Evolutionary conservation across 2,113 vertebrate genomes (phyloP).

Genomic region (Stegastes partitus): DNA sequence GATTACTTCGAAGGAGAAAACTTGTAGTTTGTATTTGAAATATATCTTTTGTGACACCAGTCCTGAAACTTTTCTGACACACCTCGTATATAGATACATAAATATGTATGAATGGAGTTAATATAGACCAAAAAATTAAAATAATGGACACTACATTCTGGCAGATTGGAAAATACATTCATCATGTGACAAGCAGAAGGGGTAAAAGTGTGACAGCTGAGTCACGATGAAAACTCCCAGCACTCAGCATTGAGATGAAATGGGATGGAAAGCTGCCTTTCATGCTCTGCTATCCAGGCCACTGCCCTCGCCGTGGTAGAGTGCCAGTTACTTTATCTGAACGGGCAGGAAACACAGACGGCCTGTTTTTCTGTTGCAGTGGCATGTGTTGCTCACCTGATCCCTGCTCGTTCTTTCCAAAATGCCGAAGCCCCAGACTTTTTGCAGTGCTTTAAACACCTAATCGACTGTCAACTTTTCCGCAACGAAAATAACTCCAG

Average conservation of each 20-base stretch:
- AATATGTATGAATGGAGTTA: not conserved
- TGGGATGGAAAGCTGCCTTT: slow-evolving; percentile 75
- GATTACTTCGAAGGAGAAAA: too few relatives aligned
- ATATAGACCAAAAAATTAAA: not conserved
- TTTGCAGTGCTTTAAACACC: slow-evolving; percentile 6
- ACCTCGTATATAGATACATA: not conserved
- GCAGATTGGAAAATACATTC: not conserved
- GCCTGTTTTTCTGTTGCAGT: slow-evolving; percentile 30
- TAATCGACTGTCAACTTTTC: not conserved
- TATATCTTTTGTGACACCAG: too few relatives aligned
- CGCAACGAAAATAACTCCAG: not conserved
- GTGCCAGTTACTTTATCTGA: slow-evolving; percentile 58
- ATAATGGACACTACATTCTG: not conserved
- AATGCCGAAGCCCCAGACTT: slow-evolving; percentile 1
- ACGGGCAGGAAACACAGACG: slow-evolving; percentile 54
- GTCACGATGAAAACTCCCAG: slow-evolving; percentile 41
- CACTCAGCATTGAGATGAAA: slow-evolving; percentile 65
- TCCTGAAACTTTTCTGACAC: too few relatives aligned
- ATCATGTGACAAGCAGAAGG: slow-evolving; percentile 11
- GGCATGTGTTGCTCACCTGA: slow-evolving; percentile 70
- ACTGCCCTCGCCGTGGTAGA: slow-evolving; percentile 64
- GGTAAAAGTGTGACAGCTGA: slow-evolving; percentile 35
- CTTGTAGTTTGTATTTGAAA: too few relatives aligned
- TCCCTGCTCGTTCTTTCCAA: slow-evolving; percentile 36
- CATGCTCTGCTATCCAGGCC: slow-evolving; percentile 67